These are phyloP conservation scores for Neogobius melanostomus DNA, from an alignment of 2,113 vertebrate species.

Conservation along the genomic window DNA sequence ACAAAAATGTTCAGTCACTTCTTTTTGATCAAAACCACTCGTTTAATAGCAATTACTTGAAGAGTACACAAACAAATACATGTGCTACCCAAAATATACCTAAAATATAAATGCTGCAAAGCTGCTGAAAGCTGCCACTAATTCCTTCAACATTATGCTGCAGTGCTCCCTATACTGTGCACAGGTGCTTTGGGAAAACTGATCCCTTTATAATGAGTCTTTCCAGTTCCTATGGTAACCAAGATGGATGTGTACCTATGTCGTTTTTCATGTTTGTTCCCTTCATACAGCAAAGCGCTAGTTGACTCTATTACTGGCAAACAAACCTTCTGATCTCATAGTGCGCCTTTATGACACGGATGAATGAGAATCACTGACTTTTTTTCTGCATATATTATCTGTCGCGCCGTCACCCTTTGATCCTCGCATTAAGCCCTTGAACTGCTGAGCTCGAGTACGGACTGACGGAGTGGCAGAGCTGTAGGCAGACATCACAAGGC, in stretches of 20 bases:
- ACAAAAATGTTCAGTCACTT: no score
- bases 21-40: no score
- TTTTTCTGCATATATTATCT: conserved; percentile 38
- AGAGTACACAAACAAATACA: no score
- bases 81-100: no score
- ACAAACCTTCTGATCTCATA: conserved; percentile 37
- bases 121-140: conserved; percentile 25
- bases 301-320: conserved; percentile 40
- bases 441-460: conserved; percentile 15
- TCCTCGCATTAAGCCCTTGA: conserved; percentile 52
- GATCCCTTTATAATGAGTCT: conserved; percentile 57
- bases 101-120: conserved; percentile 3
- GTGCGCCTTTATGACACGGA: conserved; percentile 23
- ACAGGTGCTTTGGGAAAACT: conserved; percentile 56
- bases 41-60: no score
- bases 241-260: conserved; percentile 54
- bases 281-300: conserved; percentile 28
- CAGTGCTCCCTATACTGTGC: conserved; percentile 50
- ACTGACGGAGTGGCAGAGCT: conserved; percentile 14
- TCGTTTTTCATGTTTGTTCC: conserved; percentile 44
- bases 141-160: conserved; percentile 31
- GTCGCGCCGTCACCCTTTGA: conserved; percentile 34
- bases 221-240: conserved; percentile 71
- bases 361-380: conserved; percentile 36
- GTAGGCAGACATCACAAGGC: conserved; percentile 35